These are phyloP conservation scores for Drosophila subsilvestris DNA, from an alignment of 2,888 invertebrate species.

Conservation along the genomic window DNA sequence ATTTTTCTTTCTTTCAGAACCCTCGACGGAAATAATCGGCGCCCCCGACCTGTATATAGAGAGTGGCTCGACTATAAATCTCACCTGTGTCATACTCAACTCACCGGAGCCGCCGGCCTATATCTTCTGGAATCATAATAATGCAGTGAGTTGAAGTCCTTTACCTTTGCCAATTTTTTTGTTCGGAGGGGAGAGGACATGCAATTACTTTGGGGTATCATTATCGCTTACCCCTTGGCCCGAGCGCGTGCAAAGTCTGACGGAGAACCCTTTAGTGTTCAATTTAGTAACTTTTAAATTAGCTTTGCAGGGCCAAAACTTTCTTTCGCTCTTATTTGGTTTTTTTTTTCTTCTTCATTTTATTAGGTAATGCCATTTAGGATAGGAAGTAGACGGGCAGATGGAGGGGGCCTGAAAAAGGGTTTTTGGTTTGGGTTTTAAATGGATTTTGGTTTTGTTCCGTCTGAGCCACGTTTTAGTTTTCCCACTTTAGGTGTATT, in stretches of 20 bases:
- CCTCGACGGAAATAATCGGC: conserved; percentile 95
- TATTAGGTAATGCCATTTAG: conserved; percentile 70
- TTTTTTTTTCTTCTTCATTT: conserved; percentile 31
- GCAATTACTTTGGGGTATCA: conserved; percentile 70
- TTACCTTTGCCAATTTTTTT: not conserved
- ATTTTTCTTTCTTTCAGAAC: conserved; percentile 87
- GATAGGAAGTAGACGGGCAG: conserved; percentile 39
- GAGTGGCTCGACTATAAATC: conserved; percentile 96
- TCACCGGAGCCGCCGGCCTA: conserved; percentile 97
- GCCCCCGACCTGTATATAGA: conserved; percentile 96
- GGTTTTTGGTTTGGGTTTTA: conserved; percentile 52
- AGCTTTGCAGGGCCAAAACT: conserved; percentile 59
- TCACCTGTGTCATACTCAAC: conserved; percentile 95
- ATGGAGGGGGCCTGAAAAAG: conserved; percentile 35
- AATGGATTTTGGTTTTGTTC: conserved; percentile 70
- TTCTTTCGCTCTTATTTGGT: conserved; percentile 25
- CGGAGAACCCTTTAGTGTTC: conserved; percentile 50
- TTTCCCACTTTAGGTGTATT: conserved; percentile 73
- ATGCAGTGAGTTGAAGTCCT: conserved; percentile 89
- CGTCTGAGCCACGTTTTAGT: conserved; percentile 67
- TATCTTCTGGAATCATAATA: conserved; percentile 97
- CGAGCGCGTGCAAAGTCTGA: conserved; percentile 3
- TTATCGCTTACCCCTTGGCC: conserved; percentile 48
- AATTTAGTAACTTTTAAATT: conserved; percentile 78
- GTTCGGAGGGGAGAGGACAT: conserved; percentile 11